Conservation (phyloP, 2,888 invertebrate genomes). For the Brachypterus glaber region DNA sequence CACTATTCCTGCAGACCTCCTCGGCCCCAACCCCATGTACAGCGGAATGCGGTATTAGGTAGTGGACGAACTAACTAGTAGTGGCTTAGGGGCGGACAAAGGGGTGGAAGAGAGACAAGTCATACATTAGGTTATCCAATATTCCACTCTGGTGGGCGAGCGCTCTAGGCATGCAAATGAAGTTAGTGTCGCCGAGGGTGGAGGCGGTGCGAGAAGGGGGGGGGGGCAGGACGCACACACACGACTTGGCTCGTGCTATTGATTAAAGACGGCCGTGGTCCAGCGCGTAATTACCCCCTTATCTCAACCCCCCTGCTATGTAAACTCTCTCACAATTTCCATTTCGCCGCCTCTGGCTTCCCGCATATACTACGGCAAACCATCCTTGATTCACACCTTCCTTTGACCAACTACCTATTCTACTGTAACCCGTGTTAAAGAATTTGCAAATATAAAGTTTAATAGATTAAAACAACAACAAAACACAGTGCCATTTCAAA, state of each 20-base stretch:
- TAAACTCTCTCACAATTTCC: too few relatives aligned
- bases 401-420: too few relatives aligned
- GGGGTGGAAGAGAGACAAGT: conserved; percentile 27
- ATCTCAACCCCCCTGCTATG: conserved; percentile 33
- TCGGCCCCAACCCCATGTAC: too few relatives aligned
- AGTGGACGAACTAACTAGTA: conserved; percentile 27
- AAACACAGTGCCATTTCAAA: too few relatives aligned
- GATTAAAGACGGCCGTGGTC: conserved; percentile 42
- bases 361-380: too few relatives aligned
- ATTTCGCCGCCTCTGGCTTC: too few relatives aligned
- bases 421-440: conserved; percentile 7
- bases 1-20: too few relatives aligned
- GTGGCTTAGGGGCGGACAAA: conserved; percentile 8
- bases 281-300: conserved; percentile 41
- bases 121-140: conserved; percentile 41
- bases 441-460: conserved; percentile 9
- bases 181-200: conserved; percentile 38
- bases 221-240: conserved; percentile 26
- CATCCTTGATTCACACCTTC: too few relatives aligned
- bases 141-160: conserved; percentile 42
- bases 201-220: conserved; percentile 19
- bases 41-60: too few relatives aligned
- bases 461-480: too few relatives aligned
- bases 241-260: conserved; percentile 39
- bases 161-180: conserved; percentile 44